Evolutionary conservation across 2,113 vertebrate species (phyloP).

Genomic region (Nematolebias whitei): DNA sequence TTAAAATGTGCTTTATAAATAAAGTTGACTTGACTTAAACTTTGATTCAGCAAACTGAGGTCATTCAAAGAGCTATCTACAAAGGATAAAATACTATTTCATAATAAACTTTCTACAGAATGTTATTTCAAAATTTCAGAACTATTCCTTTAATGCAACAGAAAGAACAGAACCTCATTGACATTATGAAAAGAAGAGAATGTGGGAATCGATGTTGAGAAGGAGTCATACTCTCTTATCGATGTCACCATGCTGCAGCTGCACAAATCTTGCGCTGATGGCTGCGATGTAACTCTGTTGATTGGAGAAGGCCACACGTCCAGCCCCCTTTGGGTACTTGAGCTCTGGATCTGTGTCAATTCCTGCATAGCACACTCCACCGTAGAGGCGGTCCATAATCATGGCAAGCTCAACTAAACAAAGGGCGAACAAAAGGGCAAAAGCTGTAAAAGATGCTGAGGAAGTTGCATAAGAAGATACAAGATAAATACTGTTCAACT

Average conservation of each 20-base stretch:
- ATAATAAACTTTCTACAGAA: too few relatives aligned
- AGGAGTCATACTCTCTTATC: conserved; percentile 89
- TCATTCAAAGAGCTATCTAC: too few relatives aligned
- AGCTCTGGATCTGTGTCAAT: too few relatives aligned
- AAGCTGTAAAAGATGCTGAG: background rate
- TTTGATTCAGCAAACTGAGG: too few relatives aligned
- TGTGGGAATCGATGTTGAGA: background rate
- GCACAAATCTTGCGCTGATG: conserved; percentile 98
- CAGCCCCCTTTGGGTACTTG: too few relatives aligned
- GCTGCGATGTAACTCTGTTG: too few relatives aligned
- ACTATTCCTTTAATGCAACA: too few relatives aligned
- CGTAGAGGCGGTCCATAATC: conserved; percentile 99
- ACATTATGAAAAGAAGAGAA: background rate
- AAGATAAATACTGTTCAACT: conserved; percentile 5
- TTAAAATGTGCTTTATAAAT: too few relatives aligned
- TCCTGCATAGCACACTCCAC: conserved; percentile 98
- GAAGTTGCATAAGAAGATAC: background rate
- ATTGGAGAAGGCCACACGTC: too few relatives aligned
- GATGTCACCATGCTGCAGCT: conserved; percentile 97
- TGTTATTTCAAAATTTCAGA: too few relatives aligned
- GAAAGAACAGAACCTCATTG: background rate
- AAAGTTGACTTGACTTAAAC: too few relatives aligned
- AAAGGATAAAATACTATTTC: too few relatives aligned
- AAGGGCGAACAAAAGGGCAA: conserved; percentile 4
- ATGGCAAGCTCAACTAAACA: conserved; percentile 92